phyloP scores from a whole-genome alignment of 2,888 invertebrate genomes.

The Drosophila pullipes region DNA sequence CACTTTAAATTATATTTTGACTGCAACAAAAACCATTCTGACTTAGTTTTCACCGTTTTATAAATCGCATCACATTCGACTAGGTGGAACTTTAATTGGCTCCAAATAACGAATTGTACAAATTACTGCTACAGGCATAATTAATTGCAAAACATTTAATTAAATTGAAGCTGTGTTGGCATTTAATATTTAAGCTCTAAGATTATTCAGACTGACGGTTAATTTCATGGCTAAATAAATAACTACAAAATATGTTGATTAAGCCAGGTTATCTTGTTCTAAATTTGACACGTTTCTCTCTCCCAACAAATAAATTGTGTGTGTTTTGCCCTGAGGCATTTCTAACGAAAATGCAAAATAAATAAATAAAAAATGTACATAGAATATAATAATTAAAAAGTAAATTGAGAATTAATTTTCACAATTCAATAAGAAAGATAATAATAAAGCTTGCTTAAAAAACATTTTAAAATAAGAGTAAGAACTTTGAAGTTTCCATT shows the following conservation, averaged over 20 bases:
- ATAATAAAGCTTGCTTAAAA: background rate
- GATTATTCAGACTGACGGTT: background rate
- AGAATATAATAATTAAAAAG: background rate
- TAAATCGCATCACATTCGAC: constrained; percentile 6
- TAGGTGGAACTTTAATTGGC: constrained; percentile 31
- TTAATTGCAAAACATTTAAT: constrained; percentile 36
- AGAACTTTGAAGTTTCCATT: background rate
- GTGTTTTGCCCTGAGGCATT: background rate
- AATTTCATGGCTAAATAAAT: constrained; percentile 6
- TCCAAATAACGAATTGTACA: constrained; percentile 24
- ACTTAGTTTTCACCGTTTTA: background rate
- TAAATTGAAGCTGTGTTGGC: constrained; percentile 3
- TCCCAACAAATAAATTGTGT: background rate
- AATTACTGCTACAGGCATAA: constrained; percentile 25
- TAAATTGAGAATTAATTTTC: background rate
- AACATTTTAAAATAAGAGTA: background rate
- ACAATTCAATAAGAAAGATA: background rate
- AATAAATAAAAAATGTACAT: too few relatives aligned
- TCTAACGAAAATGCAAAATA: background rate
- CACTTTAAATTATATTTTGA: background rate
- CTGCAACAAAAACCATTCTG: background rate
- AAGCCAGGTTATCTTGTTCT: background rate
- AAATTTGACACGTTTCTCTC: background rate
- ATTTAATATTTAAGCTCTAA: background rate
- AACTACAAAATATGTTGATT: background rate